Evolutionary conservation across 2,797 vertebrate genomes (phyloP), one percentile per base, ranked within the genome.

Genomic region (Lacerta viridis): DNA sequence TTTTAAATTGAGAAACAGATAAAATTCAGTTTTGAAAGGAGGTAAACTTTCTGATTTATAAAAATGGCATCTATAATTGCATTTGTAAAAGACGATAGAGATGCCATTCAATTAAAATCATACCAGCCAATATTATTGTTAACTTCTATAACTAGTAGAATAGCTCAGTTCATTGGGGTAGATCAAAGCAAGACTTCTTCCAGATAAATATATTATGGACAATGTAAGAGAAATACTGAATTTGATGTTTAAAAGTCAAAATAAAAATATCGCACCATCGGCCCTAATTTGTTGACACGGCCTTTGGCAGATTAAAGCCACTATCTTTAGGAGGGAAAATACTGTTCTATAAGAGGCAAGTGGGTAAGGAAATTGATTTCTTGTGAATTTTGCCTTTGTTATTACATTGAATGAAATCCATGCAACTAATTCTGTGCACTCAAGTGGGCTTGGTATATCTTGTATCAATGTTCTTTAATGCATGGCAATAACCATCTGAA

Each of bases 301-400:
- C 29, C 41, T 83, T 71, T 71, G 81, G 17, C 39, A 69, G 64
- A 71, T 10, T 5, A 55, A 33, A 23, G 29, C 69, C 69, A 33
- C 50, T 50, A 50, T 33, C 29, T 72, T n/a, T 83, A 18, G 64
- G 61, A 20, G 50, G 3, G 69, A 71, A 83, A 18, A 9, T 83
- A 11, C 64, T 83, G 39, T 46, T 68, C 41, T 39, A 41, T 64
- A 43, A 17, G 27, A 9, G 15, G 41, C 25, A 10, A 15, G 25
- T 3, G 25, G 6, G 61, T 82, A 82, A 68, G 39, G 39, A 43
- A 82, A 68, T 68, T 7, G 13, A 3, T 27, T 41, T 82, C 7
- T 23, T 85, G 27, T 85, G 64, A 85, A 76, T 43, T 85, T 76
- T 20, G 18, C 33, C 17, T 85, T 33, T 43, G 6, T n/a, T 77